Evolutionary conservation across 2,797 vertebrate species (phyloP), one percentile per base, ranked within the genome.

Genomic region (Labeo calbasu): DNA sequence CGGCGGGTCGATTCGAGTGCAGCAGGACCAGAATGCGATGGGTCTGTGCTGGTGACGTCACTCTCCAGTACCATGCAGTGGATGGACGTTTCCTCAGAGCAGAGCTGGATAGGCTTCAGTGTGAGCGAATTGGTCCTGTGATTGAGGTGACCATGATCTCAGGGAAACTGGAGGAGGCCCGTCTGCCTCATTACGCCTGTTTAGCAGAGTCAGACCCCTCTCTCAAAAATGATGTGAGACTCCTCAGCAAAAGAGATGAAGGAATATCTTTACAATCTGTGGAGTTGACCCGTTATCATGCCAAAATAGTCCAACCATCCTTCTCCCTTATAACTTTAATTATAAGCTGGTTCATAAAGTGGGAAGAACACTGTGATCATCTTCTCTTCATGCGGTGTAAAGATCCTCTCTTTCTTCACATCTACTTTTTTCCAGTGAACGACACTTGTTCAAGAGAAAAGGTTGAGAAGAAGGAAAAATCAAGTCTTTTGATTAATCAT

Each of bases 11-110:
- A 11, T 79, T 68, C 63, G 61, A 79, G 77, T 79, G 63, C 43
- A 79, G 15, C 63, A 68, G 17, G 63, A 79, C 77, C 77, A 79
- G 59, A 79, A 50, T 79, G 15, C 59, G 59, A 28, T 78, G 77
- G 77, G 77, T 78, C 15, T 78, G 59, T 79, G 43, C 46, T 66
- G 46, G 23, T 66, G 61, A 79, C 25, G 19, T 79, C 61, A 51
- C 61, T n/a, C 77, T 79, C 19, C 77, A 36, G 25, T 79, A 79
- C 46, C 2, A 21, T 50, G 25, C 5, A 23, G 25, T 79, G 17
- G 61, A 79, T 32, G 61, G 61, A 68, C 1, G 25, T 66, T 66
- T 50, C 46, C 77, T 79, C 77, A 79, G 9, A 4, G 17, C 43
- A 66, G 59, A 79, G 17, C 46, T 79, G 46, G 12, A 77, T 19